These are phyloP conservation scores for Corvus moneduloides DNA, from an alignment of 2,113 vertebrate species.

Conservation along the genomic window DNA sequence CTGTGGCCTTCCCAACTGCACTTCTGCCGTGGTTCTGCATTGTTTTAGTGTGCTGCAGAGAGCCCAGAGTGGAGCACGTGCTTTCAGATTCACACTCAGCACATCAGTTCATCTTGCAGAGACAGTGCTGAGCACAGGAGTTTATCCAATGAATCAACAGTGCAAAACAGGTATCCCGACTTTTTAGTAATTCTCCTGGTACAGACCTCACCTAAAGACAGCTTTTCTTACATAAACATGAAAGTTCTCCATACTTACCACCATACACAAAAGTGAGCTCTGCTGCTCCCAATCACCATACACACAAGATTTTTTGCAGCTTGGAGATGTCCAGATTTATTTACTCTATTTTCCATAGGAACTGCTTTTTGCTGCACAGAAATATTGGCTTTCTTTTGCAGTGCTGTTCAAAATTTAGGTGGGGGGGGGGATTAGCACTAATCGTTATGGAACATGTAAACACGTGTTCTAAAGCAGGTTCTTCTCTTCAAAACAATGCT, in stretches of 20 bases:
- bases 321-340: background rate
- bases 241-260: background rate
- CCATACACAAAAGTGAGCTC: background rate
- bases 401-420: background rate
- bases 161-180: background rate
- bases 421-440: background rate
- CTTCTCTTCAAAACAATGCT: slow-evolving; percentile 26
- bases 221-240: background rate
- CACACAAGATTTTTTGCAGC: background rate
- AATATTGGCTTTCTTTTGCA: background rate
- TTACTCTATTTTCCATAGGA: background rate
- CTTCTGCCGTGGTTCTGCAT: background rate
- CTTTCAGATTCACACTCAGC: background rate
- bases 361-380: slow-evolving; percentile 17
- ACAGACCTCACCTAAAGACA: background rate
- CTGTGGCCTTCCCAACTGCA: background rate
- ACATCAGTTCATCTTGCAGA: background rate
- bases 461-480: slow-evolving; percentile 45
- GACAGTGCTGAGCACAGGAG: background rate
- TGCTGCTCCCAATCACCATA: background rate
- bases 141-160: background rate
- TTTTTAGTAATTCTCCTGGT: background rate
- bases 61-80: background rate
- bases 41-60: background rate
- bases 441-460: background rate